Conservation (phyloP, 2,888 invertebrate species). For the Mellilla xanthometata region DNA sequence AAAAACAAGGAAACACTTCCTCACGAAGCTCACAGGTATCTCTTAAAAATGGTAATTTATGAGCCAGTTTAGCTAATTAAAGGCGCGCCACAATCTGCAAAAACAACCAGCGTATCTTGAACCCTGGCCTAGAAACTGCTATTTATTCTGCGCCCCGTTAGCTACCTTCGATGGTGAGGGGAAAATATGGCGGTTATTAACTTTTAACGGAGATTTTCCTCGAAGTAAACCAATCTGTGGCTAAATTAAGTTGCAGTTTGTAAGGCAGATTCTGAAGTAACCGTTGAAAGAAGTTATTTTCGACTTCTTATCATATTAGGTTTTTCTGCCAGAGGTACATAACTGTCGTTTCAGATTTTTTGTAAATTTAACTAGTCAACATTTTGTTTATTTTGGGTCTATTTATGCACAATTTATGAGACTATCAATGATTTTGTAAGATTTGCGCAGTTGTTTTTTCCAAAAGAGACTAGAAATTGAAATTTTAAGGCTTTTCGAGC, state of each 20-base stretch:
- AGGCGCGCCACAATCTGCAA: conserved; percentile 41
- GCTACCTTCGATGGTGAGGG: conserved; percentile 6
- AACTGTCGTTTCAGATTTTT: too few species aligned
- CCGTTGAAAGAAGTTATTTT: too few species aligned
- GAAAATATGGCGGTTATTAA: conserved; percentile 12
- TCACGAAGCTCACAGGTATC: background rate
- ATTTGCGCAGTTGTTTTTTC: too few species aligned
- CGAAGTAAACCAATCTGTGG: conserved; percentile 4
- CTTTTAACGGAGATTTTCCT: conserved; percentile 11
- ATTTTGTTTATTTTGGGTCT: too few species aligned
- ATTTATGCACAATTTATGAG: too few species aligned
- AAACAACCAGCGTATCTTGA: conserved; percentile 38
- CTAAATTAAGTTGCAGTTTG: conserved; percentile 5
- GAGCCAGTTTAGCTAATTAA: conserved; percentile 41
- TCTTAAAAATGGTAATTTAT: conserved; percentile 33
- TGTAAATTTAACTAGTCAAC: too few species aligned
- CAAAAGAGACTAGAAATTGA: too few species aligned
- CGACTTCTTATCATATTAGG: too few species aligned
- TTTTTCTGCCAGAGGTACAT: background rate
- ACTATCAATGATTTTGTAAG: too few species aligned
- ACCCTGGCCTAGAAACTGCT: conserved; percentile 2
- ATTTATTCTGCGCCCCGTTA: background rate
- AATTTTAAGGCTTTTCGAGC: too few species aligned
- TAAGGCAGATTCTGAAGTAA: background rate
- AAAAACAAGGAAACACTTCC: background rate